A percentile compares a stretch with the other conserved stretches of the same genome.
phyloP scores from a whole-genome alignment of 2,113 vertebrate genomes.

The Meleagris gallopavo region DNA sequence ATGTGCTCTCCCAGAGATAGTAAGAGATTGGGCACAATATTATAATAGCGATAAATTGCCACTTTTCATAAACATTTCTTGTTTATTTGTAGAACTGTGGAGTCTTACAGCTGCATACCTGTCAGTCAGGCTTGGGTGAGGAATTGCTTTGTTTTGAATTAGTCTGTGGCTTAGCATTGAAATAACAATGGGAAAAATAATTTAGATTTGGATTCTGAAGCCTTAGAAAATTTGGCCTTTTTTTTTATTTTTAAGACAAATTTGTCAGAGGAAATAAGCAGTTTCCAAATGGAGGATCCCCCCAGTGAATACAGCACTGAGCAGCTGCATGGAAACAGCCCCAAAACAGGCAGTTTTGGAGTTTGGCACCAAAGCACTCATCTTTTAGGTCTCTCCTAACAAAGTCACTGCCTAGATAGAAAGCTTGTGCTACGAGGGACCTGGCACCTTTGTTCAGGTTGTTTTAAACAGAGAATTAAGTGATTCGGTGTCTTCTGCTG shows the following conservation, averaged over 20 bases:
- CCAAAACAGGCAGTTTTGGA: neutral
- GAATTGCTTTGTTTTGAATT: neutral
- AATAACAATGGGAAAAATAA: neutral
- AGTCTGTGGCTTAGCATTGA: neutral
- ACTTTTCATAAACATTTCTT: neutral
- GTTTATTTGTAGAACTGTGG: neutral
- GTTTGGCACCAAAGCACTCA: neutral
- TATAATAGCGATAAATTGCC: neutral
- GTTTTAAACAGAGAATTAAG: neutral
- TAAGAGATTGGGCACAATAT: neutral
- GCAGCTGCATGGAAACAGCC: neutral
- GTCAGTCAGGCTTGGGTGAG: neutral
- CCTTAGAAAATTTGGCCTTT: neutral
- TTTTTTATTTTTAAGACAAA: neutral
- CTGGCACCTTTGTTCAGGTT: neutral
- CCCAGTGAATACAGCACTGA: neutral
- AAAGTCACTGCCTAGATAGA: neutral
- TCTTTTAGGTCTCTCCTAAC: neutral
- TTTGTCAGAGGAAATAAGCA: neutral
- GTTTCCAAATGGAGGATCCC: fast-evolving
- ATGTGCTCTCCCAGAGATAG: neutral
- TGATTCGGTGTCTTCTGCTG: neutral
- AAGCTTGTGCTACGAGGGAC: neutral
- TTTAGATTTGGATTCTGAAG: neutral
- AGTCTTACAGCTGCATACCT: neutral